A percentile compares a stretch with the other conserved stretches of the same genome.
phyloP scores from a whole-genome alignment of 2,113 vertebrate species.

The Eubucco bourcierii region DNA sequence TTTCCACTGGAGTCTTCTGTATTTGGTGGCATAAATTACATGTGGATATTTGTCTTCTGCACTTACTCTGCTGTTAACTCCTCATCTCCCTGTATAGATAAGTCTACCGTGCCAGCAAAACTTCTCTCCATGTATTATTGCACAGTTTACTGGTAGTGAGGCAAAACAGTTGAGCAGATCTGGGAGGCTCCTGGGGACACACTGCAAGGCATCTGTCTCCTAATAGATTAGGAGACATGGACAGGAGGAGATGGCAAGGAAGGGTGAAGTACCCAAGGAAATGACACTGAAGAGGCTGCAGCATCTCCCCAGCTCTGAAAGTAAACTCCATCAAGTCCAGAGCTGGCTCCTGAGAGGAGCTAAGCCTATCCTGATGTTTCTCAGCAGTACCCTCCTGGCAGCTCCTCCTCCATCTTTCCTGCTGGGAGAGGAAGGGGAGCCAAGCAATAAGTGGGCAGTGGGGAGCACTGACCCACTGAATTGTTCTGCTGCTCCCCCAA shows the following conservation, averaged over 20 bases:
- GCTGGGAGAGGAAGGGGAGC: not conserved
- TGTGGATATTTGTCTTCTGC: slow-evolving; percentile 25
- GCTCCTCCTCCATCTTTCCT: not conserved
- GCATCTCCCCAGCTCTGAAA: not conserved
- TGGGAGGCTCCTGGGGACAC: not conserved
- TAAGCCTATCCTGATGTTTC: not conserved
- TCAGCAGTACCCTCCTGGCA: not conserved
- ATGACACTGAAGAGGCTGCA: not conserved
- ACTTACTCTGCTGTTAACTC: not conserved
- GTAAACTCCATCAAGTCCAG: not conserved
- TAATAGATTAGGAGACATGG: rapidly evolving
- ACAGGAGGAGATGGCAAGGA: not conserved
- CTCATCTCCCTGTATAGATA: not conserved
- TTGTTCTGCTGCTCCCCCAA: not conserved
- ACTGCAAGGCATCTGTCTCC: not conserved
- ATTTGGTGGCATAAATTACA: slow-evolving; percentile 15
- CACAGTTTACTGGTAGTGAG: not conserved
- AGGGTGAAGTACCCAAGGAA: not conserved
- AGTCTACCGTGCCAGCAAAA: not conserved
- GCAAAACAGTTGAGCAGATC: not conserved
- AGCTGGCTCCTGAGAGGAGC: not conserved
- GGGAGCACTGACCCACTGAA: not conserved
- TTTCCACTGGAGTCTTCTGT: not conserved
- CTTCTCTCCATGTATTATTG: not conserved
- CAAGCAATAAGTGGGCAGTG: not conserved